Evolutionary conservation across 2,888 invertebrate species (phyloP), one percentile per base, ranked within the genome.

Genomic region (Pseudococcus longispinus): DNA sequence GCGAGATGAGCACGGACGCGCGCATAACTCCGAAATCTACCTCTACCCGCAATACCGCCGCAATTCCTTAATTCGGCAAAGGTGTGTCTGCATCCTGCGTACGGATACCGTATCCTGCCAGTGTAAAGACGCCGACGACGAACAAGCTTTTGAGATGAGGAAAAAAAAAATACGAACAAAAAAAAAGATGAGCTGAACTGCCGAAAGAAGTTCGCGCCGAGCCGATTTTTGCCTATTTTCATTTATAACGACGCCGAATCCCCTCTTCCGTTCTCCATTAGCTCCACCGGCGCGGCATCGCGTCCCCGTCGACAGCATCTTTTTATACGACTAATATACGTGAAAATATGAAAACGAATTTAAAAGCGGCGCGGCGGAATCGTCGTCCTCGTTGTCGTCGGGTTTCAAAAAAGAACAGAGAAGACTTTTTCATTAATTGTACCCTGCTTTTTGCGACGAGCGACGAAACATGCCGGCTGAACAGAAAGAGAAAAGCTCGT

Each of bases 331-430:
- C 23, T 60, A 60, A 60, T 60, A 60, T 60, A 60, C 60, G 60
- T 23, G 60, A 60, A 60, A 60, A 23, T 60, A 60, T 60, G 60
- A 60, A 60, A 60, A 60, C 60, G 60, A 60, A 60, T 60, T 60
- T 60, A 60, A 60, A 55, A n/a, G 23, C 9, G 23, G 8, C n/a
- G 23, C 9, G 23, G 55, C n/a, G 15, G 37, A 55, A 55, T 55
- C 55, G 18, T 55, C n/a, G n/a, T n/a, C 55, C n/a, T n/a, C n/a
- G n/a, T n/a, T n/a, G n/a, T 55, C n/a, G n/a, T 55, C 20, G 55
- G 3, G n/a, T 18, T 55, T 55, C 55, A 55, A 55, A 55, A 37
- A 55, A 55, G 55, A 55, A 55, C 55, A 55, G 13, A 60, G 23
- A 60, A 60, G 60, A 60, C 60, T 60, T 23, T 60, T 60, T 60